Evolutionary conservation across 2,113 vertebrate genomes (phyloP), one percentile per base, ranked within the genome.

Genomic region (Zapus hudsonius): DNA sequence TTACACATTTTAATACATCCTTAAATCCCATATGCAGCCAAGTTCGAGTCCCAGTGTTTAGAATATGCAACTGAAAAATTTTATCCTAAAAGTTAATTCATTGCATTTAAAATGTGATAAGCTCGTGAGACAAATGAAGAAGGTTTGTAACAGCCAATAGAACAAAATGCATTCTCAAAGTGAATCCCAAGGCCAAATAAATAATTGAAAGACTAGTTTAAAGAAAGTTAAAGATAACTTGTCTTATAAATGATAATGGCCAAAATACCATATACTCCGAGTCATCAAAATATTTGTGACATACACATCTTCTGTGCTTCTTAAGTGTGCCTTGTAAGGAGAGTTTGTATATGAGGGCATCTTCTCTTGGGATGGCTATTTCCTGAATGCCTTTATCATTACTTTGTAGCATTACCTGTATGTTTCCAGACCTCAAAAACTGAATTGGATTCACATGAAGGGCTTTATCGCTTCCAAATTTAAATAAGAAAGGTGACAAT

Each of bases 341-440:
- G n/a, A n/a, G n/a, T n/a, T 23, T 66, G 3, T 12, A 22, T 5
- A 15, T 67, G 22, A 3, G 10, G 5, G 3, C 9, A 75, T 1
- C 19, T 63, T 70, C 29, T 73, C 74, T 40, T 64, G 27, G 7
- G 57, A 80, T 63, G 20, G 69, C 16, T 69, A 20, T 42, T 86
- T 92, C 6, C 47, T 66, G 11, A 76, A 38, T 5, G 10, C 15
- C 61, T 93, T 70, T 94, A 3, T 5, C 29, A 57, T 91, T 84
- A 75, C 66, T 25, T n/a, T n/a, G n/a, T n/a, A n/a, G n/a, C n/a
- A n/a, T 70, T 25, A 0, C 12, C 33, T 52, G 7, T 66, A 23
- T 59, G 93, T 92, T 91, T 33, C 8, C 63, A 4, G 85, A 70
- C 5, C 8, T 88, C 36, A n/a, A 82, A 87, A 82, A 66, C 38